Percentiles rank a stretch among this genome's conserved stretches.
These are phyloP conservation scores for Fundulus diaphanus DNA, from an alignment of 2,797 vertebrate species.

Conservation along the genomic window DNA sequence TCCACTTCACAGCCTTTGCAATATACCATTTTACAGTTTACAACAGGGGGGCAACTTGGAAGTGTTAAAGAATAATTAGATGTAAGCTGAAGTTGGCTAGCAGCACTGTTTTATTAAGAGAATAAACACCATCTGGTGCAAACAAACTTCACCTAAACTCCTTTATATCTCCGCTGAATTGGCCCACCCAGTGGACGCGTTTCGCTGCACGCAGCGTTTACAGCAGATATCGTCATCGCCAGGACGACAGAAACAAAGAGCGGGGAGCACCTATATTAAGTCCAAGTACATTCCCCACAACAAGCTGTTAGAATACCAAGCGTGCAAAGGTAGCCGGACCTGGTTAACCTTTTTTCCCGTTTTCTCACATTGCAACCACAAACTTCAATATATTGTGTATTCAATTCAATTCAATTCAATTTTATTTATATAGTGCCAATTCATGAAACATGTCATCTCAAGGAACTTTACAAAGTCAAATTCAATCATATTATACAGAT, in stretches of 20 bases:
- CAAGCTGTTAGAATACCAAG: conserved; percentile 31
- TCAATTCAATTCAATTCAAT: no score
- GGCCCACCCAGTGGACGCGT: not conserved
- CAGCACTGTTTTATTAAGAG: conserved; percentile 24
- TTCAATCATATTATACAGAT: no score
- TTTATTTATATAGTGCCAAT: no score
- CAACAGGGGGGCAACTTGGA: conserved; percentile 23
- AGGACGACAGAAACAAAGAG: not conserved
- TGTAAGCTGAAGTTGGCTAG: conserved; percentile 26
- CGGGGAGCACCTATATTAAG: not conserved
- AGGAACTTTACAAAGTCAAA: no score
- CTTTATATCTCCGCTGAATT: not conserved
- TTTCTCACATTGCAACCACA: not conserved
- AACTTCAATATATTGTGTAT: not conserved
- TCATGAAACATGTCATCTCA: no score
- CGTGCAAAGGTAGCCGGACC: not conserved
- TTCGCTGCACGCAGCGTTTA: not conserved
- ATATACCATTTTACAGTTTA: conserved; percentile 32
- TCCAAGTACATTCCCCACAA: conserved; percentile 45
- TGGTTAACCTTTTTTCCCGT: no score
- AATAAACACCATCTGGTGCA: not conserved
- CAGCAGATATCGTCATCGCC: not conserved
- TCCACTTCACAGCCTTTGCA: conserved; percentile 17
- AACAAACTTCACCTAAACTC: conserved; percentile 1
- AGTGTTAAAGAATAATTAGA: conserved; percentile 28